Evolutionary conservation across 2,888 invertebrate species (phyloP).

Genomic region (Philereme vetulata): DNA sequence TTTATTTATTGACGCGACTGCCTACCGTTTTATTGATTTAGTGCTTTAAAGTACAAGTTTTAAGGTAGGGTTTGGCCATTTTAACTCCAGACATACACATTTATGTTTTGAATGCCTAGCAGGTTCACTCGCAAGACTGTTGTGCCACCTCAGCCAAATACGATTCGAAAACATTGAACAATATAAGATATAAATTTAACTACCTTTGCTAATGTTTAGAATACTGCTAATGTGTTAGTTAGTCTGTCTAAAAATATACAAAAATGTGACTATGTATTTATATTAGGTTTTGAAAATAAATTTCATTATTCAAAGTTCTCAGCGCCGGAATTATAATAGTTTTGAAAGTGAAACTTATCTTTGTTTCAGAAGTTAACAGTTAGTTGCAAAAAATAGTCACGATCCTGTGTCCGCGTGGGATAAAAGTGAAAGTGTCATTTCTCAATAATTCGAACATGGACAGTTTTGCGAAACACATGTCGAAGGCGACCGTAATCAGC

Average conservation of each 20-base stretch:
- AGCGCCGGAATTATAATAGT: slow-evolving; percentile 12
- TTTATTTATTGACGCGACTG: slow-evolving; percentile 49
- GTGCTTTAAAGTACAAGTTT: slow-evolving; percentile 45
- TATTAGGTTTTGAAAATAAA: neutral
- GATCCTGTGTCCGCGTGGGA: slow-evolving; percentile 34
- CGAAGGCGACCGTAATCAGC: slow-evolving; percentile 50
- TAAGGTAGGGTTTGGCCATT: slow-evolving; percentile 45
- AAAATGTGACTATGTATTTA: too few species aligned
- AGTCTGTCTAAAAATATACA: too few species aligned
- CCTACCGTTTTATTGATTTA: slow-evolving; percentile 48
- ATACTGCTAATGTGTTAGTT: too few species aligned
- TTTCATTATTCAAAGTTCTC: slow-evolving; percentile 1
- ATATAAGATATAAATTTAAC: neutral
- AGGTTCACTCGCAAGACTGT: slow-evolving; percentile 10
- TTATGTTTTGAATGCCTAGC: slow-evolving; percentile 17
- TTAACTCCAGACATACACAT: slow-evolving; percentile 33
- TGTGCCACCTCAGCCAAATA: slow-evolving; percentile 5
- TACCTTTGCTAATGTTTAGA: too few species aligned
- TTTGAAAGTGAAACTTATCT: slow-evolving; percentile 28
- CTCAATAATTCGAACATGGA: slow-evolving; percentile 40
- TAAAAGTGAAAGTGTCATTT: slow-evolving; percentile 49
- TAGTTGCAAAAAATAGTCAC: slow-evolving; percentile 27
- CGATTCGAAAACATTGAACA: neutral
- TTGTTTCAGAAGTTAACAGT: slow-evolving; percentile 20
- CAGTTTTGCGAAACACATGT: slow-evolving; percentile 51